A percentile compares a stretch with the other conserved stretches of the same genome.
Evolutionary conservation across 2,113 vertebrate species (phyloP).

Genomic region (Microcebus ravelobensis): DNA sequence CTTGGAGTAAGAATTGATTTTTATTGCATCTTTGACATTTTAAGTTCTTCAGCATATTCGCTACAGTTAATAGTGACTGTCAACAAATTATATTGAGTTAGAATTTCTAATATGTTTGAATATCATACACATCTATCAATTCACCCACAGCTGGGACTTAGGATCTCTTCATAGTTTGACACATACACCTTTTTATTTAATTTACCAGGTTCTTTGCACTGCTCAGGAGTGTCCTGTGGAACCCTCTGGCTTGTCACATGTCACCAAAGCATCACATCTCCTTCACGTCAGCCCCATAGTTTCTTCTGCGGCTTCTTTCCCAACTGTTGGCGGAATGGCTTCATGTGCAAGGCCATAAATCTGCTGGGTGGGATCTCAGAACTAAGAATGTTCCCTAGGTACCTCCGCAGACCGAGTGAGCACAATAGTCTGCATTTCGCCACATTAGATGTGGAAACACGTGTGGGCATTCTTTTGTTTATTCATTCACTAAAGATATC

Average conservation of each 20-base stretch:
- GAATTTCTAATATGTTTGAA: not conserved
- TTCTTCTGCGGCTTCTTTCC: not conserved
- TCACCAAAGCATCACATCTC: not conserved
- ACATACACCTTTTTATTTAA: not conserved
- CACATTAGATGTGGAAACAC: not conserved
- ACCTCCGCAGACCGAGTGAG: not conserved
- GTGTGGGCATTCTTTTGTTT: not conserved
- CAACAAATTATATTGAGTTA: not conserved
- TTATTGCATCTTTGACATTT: constrained; percentile 22
- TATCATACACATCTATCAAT: not conserved
- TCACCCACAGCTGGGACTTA: not conserved
- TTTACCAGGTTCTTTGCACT: not conserved
- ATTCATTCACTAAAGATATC: not conserved
- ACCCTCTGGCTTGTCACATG: not conserved
- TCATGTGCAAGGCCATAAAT: not conserved
- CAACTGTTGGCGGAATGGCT: not conserved
- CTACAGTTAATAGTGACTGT: not conserved
- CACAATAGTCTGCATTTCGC: not conserved
- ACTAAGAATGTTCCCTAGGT: not conserved
- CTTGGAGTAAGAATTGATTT: not conserved
- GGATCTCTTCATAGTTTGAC: not conserved
- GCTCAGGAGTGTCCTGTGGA: not conserved
- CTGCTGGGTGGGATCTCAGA: not conserved
- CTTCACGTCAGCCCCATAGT: not conserved
- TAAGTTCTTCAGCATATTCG: not conserved